These are phyloP conservation scores for Okamejei kenojei DNA, from an alignment of 2,797 vertebrate species.

Conservation along the genomic window DNA sequence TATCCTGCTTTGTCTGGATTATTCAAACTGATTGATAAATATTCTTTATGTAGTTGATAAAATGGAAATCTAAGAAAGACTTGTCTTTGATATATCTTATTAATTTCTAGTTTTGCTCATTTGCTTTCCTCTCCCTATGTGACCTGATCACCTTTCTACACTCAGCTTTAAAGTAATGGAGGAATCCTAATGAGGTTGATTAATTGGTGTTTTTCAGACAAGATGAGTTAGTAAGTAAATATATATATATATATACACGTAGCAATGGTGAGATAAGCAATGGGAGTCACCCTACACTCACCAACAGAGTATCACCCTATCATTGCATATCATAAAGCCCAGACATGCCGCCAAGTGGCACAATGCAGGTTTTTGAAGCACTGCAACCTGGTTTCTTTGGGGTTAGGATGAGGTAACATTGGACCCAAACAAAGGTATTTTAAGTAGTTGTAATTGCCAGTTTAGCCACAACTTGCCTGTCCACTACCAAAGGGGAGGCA, in stretches of 20 bases:
- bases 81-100: not conserved
- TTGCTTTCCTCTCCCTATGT: not conserved
- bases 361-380: not conserved
- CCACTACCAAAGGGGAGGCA: not conserved
- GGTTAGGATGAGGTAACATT: not conserved
- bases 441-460: not conserved
- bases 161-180: not conserved
- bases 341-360: not conserved
- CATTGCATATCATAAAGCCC: not conserved
- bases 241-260: no score
- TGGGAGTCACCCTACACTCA: slow-evolving; percentile 1
- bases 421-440: not conserved
- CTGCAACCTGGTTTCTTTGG: not conserved
- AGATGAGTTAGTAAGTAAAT: not conserved
- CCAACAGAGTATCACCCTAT: no score
- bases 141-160: not conserved
- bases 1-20: not conserved
- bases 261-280: not conserved
- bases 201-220: not conserved
- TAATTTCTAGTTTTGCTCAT: not conserved
- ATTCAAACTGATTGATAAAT: not conserved
- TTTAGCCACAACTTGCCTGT: not conserved
- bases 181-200: not conserved
- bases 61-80: not conserved
- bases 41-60: not conserved